Conservation (phyloP, 2,797 vertebrate genomes). For the Saxicola maurus region DNA sequence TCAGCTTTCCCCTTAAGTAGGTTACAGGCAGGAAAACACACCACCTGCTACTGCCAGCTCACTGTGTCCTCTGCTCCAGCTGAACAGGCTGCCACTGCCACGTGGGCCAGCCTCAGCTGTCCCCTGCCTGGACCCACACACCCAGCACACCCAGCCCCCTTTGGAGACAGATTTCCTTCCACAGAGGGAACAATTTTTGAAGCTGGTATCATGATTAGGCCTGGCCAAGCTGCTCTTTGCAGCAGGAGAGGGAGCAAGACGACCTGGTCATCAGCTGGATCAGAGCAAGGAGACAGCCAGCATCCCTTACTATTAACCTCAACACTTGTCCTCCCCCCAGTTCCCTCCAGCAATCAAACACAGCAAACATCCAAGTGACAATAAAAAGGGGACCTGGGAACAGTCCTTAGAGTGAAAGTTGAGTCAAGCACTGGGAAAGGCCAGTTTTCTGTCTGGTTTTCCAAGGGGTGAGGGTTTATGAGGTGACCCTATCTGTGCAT, state of each 20-base stretch:
- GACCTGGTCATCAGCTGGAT: not conserved
- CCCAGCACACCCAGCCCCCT: fast-evolving
- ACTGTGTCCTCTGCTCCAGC: slow-evolving; percentile 2
- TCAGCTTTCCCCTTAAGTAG: slow-evolving; percentile 26
- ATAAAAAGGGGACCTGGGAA: not conserved
- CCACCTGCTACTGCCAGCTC: not conserved
- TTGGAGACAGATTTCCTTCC: not conserved
- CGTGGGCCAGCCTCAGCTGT: not conserved
- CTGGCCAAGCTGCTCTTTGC: not conserved
- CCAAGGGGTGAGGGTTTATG: not conserved
- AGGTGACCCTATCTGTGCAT: not conserved
- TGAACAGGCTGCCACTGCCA: not conserved
- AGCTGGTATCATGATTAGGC: not conserved
- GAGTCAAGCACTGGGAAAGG: not conserved
- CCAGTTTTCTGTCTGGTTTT: not conserved
- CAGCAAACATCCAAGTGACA: not conserved
- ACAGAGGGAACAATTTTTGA: fast-evolving
- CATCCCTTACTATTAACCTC: not conserved
- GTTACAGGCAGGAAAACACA: slow-evolving; percentile 32
- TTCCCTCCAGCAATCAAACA: not conserved
- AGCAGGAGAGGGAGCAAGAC: not conserved
- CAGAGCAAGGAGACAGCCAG: not conserved
- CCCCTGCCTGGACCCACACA: not conserved
- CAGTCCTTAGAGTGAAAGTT: not conserved
- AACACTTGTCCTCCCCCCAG: not conserved